These are phyloP conservation scores for Knipowitschia caucasica DNA, from an alignment of 2,797 vertebrate genomes.

Conservation along the genomic window DNA sequence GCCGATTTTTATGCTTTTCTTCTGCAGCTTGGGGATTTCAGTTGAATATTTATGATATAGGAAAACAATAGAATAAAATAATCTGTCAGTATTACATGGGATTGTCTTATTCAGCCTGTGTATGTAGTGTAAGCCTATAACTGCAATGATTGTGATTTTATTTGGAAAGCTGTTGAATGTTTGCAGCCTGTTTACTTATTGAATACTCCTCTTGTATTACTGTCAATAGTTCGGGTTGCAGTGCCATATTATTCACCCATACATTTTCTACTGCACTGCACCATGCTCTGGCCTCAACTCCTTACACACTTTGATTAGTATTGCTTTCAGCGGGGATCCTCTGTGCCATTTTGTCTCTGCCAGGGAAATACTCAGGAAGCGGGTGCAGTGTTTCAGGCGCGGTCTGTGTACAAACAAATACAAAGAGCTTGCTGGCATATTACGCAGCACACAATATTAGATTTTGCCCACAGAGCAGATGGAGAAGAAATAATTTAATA, in stretches of 20 bases:
- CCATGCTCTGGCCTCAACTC: constrained; percentile 22
- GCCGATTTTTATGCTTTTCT: neutral
- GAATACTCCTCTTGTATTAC: neutral
- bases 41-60: neutral
- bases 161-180: neutral
- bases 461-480: constrained; percentile 1
- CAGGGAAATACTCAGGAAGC: constrained; percentile 22
- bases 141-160: neutral
- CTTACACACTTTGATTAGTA: constrained; percentile 35
- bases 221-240: neutral
- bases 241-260: constrained; percentile 10
- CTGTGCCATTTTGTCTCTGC: constrained; percentile 18
- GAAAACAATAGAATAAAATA: neutral
- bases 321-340: constrained; percentile 27
- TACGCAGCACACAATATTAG: neutral
- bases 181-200: neutral
- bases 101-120: neutral
- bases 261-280: constrained; percentile 35
- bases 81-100: neutral
- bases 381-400: constrained; percentile 34
- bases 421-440: constrained; percentile 1
- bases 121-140: neutral
- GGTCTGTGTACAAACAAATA: constrained; percentile 20
- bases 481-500: neutral
- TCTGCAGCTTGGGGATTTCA: neutral